Evolutionary conservation across 2,888 invertebrate genomes (phyloP).

Genomic region (Heliconius cydno): DNA sequence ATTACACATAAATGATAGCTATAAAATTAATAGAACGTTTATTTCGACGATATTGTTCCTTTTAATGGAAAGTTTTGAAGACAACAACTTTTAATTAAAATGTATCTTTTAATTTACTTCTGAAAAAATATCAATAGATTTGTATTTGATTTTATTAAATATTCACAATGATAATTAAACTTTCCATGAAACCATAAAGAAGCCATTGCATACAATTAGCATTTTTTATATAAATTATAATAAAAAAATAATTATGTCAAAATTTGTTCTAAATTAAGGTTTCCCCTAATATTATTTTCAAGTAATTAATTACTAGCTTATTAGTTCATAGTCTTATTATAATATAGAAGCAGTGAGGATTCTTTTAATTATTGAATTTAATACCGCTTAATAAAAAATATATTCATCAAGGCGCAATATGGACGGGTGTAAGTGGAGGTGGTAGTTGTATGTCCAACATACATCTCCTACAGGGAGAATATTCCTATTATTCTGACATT

Average conservation of each 20-base stretch:
- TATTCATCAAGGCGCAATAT: background rate
- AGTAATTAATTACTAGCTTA: constrained; percentile 6
- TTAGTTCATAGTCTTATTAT: background rate
- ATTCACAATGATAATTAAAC: too few species aligned
- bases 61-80: too few species aligned
- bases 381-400: background rate
- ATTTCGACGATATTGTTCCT: too few species aligned
- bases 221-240: background rate
- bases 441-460: background rate
- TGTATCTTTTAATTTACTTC: background rate
- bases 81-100: background rate
- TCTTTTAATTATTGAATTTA: constrained; percentile 15
- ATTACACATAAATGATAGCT: too few species aligned
- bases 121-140: too few species aligned
- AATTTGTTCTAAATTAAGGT: background rate
- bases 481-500: background rate
- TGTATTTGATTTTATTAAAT: too few species aligned
- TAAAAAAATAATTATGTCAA: background rate
- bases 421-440: background rate
- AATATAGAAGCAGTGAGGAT: background rate
- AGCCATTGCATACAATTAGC: too few species aligned
- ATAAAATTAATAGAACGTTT: too few species aligned
- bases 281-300: background rate
- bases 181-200: too few species aligned
- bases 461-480: background rate